A percentile compares a stretch with the other conserved stretches of the same genome.
Evolutionary conservation across 2,113 vertebrate species (phyloP).

Genomic region (Sorex araneus): DNA sequence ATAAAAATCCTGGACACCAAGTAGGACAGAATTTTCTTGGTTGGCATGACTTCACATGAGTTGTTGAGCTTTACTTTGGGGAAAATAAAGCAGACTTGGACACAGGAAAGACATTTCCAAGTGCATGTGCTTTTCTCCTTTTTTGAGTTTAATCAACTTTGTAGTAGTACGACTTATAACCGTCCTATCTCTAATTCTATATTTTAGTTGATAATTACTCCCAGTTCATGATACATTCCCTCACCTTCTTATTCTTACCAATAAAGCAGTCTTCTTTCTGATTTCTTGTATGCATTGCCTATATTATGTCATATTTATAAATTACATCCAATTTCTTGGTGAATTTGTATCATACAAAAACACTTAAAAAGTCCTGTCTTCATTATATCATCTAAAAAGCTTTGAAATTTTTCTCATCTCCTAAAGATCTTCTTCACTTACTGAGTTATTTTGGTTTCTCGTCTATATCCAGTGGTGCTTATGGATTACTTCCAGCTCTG

Average conservation of each 20-base stretch:
- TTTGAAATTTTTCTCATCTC: neutral
- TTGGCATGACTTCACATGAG: neutral
- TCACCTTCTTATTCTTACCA: neutral
- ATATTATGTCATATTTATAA: too few species aligned
- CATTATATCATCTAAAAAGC: neutral
- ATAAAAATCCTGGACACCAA: neutral
- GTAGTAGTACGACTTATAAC: neutral
- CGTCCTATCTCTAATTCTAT: neutral
- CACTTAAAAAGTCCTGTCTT: neutral
- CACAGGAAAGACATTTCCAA: too few species aligned
- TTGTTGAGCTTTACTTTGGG: neutral
- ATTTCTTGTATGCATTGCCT: neutral
- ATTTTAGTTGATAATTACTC: neutral
- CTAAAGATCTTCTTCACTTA: neutral
- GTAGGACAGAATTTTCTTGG: too few species aligned
- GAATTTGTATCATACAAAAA: neutral
- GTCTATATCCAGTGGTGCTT: too few species aligned
- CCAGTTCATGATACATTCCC: neutral
- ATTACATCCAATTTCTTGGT: neutral
- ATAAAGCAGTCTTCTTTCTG: neutral
- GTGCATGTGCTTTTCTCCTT: too few species aligned
- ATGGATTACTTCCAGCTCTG: too few species aligned
- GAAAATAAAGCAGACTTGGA: neutral
- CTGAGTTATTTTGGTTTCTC: too few species aligned
- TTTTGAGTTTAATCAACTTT: neutral